Evolutionary conservation across 35 echinoderm and acorn worm species (phyloP).

Genomic region (Ophiothrix spiculata): DNA sequence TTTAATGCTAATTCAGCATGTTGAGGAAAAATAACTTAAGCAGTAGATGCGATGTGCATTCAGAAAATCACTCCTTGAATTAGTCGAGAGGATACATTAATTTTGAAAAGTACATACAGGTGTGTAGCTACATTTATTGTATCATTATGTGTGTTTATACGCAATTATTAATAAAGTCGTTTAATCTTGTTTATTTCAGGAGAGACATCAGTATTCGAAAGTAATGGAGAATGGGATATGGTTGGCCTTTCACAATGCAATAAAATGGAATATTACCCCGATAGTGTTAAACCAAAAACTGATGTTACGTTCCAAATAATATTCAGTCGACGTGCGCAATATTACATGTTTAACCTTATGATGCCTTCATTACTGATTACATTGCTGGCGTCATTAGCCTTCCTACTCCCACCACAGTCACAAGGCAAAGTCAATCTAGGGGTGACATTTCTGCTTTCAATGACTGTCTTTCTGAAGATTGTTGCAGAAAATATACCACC

Average conservation of each 20-base stretch:
- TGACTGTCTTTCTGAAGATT: constrained; percentile 96
- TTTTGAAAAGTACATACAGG: too few relatives aligned
- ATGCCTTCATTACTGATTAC: constrained; percentile 76
- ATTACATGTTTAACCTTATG: constrained; percentile 94
- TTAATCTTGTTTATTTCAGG: too few relatives aligned
- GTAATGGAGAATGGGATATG: constrained; percentile 99
- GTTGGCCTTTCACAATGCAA: constrained; percentile 35
- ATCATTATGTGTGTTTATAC: too few relatives aligned
- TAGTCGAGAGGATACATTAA: too few relatives aligned
- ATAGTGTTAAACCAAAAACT: constrained; percentile 78
- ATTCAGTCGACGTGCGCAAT: constrained; percentile 73
- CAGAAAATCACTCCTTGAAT: too few relatives aligned
- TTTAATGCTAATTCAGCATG: too few relatives aligned
- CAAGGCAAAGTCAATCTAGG: constrained; percentile 93
- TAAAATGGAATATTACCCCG: constrained; percentile 85
- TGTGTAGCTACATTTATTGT: too few relatives aligned
- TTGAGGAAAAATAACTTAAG: too few relatives aligned
- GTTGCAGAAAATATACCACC: constrained; percentile 94
- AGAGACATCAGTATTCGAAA: constrained; percentile 63
- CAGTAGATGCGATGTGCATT: too few relatives aligned
- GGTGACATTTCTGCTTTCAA: constrained; percentile 88
- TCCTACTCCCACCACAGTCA: constrained; percentile 84
- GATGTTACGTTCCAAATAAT: constrained; percentile 79
- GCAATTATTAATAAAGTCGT: too few relatives aligned
- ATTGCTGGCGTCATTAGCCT: constrained; percentile 79